These are phyloP conservation scores for Rhinolophus ferrumequinum DNA, from an alignment of 2,113 vertebrate genomes.

Conservation along the genomic window DNA sequence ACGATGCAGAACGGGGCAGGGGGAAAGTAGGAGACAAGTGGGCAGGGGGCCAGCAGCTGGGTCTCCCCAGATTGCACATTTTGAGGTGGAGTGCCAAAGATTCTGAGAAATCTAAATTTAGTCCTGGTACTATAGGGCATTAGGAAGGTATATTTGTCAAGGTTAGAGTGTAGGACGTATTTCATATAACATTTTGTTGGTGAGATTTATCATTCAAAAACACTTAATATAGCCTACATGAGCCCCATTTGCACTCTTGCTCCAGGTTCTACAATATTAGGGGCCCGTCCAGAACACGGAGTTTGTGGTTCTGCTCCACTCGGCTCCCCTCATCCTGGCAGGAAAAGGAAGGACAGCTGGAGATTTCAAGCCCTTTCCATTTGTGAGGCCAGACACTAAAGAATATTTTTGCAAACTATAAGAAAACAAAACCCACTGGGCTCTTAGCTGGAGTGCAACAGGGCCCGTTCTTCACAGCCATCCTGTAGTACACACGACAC, in stretches of 20 bases:
- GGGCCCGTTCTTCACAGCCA: background rate
- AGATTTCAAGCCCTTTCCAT: background rate
- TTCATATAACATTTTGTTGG: background rate
- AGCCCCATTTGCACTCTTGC: background rate
- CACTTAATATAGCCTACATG: fast-evolving
- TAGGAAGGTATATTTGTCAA: background rate
- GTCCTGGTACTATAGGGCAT: background rate
- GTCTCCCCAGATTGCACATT: background rate
- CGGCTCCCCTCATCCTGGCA: background rate
- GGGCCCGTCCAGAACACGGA: background rate
- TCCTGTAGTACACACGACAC: background rate
- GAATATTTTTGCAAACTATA: background rate
- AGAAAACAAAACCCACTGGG: background rate
- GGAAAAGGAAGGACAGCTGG: background rate
- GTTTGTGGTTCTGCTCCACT: background rate
- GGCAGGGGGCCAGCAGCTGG: background rate
- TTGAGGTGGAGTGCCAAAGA: background rate
- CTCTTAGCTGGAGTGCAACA: background rate
- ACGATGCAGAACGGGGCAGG: too few relatives aligned
- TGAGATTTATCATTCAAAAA: background rate
- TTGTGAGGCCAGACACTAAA: background rate
- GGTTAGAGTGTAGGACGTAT: background rate
- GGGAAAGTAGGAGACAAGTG: fast-evolving
- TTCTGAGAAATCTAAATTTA: background rate
- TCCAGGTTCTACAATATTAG: too few relatives aligned